These are phyloP conservation scores for Phania funesta DNA, from an alignment of 2,888 invertebrate genomes.

Conservation along the genomic window DNA sequence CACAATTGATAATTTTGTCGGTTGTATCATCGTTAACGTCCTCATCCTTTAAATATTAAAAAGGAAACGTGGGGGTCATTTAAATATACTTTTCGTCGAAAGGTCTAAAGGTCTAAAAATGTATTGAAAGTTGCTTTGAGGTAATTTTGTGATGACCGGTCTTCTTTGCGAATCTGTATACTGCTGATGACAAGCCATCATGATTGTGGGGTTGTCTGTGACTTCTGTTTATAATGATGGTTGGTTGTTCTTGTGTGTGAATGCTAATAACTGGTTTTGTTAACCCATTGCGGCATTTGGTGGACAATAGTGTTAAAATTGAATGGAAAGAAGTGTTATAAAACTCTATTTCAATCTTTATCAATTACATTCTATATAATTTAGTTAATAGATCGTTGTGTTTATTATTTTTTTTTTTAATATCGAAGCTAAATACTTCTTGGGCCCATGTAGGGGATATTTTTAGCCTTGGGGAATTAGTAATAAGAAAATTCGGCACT, in stretches of 20 bases:
- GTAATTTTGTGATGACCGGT: background rate
- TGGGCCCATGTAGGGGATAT: too few species aligned
- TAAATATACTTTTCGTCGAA: conserved; percentile 10
- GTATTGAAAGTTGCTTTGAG: background rate
- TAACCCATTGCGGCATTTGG: conserved; percentile 6
- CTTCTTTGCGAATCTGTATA: background rate
- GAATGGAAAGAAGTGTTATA: too few species aligned
- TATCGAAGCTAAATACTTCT: too few species aligned
- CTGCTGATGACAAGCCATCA: conserved; percentile 11
- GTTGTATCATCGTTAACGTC: background rate
- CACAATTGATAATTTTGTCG: conserved; percentile 38
- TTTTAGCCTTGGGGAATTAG: too few species aligned
- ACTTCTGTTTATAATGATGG: background rate
- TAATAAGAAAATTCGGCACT: too few species aligned
- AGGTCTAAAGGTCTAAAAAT: background rate
- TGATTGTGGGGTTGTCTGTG: background rate
- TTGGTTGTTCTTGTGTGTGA: background rate
- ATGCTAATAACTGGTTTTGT: background rate
- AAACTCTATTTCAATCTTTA: too few species aligned
- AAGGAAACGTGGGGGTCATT: background rate
- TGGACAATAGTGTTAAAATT: background rate
- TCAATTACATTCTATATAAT: too few species aligned
- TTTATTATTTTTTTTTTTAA: too few species aligned
- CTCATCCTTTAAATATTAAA: background rate
- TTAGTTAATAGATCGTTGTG: too few species aligned